Percentiles rank a stretch among this genome's conserved stretches.
Evolutionary conservation across 2,888 invertebrate species (phyloP).

Genomic region (Ornithoptera alexandrae): DNA sequence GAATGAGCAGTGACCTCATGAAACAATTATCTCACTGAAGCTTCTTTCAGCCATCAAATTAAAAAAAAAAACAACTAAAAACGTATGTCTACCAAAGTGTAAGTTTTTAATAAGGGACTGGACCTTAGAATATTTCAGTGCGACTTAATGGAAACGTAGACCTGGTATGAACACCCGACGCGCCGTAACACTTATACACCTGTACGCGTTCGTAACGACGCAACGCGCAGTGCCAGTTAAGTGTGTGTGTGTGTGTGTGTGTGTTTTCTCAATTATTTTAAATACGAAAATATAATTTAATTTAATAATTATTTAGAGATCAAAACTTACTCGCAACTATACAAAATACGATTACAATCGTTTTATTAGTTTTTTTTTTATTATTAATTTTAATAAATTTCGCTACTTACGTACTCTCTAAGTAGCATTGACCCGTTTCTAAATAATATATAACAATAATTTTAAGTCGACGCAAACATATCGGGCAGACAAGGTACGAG

Average conservation of each 20-base stretch:
- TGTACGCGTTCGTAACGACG: constrained; percentile 61
- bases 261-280: constrained; percentile 42
- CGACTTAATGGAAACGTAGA: not conserved
- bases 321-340: constrained; percentile 50
- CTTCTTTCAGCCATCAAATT: too few species aligned
- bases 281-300: constrained; percentile 75
- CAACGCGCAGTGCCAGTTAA: constrained; percentile 41
- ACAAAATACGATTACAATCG: constrained; percentile 34
- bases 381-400: constrained; percentile 23
- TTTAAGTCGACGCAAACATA: constrained; percentile 8
- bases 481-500: constrained; percentile 14
- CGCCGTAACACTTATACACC: constrained; percentile 65
- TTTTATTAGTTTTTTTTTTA: constrained; percentile 32
- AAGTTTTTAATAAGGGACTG: too few species aligned
- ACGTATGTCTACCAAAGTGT: too few species aligned
- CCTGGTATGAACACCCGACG: constrained; percentile 41
- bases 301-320: constrained; percentile 67
- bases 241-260: constrained; percentile 7
- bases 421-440: constrained; percentile 58
- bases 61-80: too few species aligned
- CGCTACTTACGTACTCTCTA: constrained; percentile 42
- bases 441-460: constrained; percentile 43
- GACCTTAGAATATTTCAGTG: not conserved
- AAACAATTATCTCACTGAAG: too few species aligned
- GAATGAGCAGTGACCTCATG: too few species aligned